A percentile compares a stretch with the other conserved stretches of the same genome.
phyloP scores from a whole-genome alignment of 2,797 vertebrate species.

The Acrossocheilus fasciatus region DNA sequence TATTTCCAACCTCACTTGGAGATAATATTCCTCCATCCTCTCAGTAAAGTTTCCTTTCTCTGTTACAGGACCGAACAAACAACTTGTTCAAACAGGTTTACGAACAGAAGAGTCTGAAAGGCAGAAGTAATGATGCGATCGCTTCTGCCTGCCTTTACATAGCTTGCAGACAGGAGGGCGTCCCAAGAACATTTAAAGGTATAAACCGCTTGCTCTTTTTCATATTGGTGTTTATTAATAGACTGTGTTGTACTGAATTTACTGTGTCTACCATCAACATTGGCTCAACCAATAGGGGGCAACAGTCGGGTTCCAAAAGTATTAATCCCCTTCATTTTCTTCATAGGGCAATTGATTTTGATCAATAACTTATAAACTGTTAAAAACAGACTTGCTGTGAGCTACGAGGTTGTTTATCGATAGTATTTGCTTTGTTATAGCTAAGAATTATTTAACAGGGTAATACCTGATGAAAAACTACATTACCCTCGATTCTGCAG shows the following conservation, averaged over 20 bases:
- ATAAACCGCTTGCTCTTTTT: slow-evolving; percentile 32
- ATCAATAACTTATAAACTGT: not conserved
- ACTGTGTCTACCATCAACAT: not conserved
- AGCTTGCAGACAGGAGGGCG: slow-evolving; percentile 97
- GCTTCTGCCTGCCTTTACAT: slow-evolving; percentile 99
- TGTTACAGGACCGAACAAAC: slow-evolving; percentile 95
- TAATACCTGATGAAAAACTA: not conserved
- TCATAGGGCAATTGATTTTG: not conserved
- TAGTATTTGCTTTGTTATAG: not conserved
- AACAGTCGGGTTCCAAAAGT: not conserved
- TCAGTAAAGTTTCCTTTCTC: slow-evolving; percentile 58
- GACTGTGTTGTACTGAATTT: not conserved
- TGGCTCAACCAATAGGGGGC: not conserved
- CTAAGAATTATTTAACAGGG: not conserved
- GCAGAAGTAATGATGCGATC: slow-evolving; percentile 96
- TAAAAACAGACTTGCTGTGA: not conserved
- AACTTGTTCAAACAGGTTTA: slow-evolving; percentile 99
- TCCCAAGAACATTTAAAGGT: slow-evolving; percentile 99
- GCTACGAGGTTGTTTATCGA: not conserved
- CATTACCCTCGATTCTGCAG: not conserved
- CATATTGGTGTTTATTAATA: not conserved
- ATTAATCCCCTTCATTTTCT: not conserved
- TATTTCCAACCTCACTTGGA: not conserved
- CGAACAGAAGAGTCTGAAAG: slow-evolving; percentile 98
- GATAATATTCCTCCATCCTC: not conserved